phyloP scores from a whole-genome alignment of 2,797 vertebrate genomes.

The Syngnathus acus region DNA sequence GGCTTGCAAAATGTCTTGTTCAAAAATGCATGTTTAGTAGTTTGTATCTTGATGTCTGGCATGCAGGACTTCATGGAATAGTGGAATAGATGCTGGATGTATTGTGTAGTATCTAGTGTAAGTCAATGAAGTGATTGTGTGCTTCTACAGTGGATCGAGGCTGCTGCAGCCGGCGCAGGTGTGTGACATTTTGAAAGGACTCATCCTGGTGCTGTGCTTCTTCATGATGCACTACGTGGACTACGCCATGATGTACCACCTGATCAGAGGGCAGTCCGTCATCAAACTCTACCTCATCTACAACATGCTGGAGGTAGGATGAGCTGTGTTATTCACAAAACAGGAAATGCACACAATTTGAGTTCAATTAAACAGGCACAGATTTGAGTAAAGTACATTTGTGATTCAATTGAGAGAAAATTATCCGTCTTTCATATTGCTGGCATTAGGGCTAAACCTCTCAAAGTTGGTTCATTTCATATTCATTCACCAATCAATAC shows the following conservation, averaged over 20 bases:
- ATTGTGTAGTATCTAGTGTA: conserved; percentile 9
- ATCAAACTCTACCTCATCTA: conserved; percentile 99
- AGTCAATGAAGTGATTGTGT: conserved; percentile 32
- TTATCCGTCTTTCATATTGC: no score
- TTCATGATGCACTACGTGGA: conserved; percentile 99
- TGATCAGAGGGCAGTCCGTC: conserved; percentile 96
- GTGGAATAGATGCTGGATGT: neutral
- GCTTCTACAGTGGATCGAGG: conserved; percentile 76
- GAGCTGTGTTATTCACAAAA: no score
- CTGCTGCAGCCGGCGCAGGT: conserved; percentile 94
- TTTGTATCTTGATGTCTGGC: neutral
- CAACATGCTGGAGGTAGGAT: conserved; percentile 92
- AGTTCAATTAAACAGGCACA: no score
- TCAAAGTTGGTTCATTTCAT: no score
- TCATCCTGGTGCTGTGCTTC: conserved; percentile 90
- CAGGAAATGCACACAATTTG: no score
- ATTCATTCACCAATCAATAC: no score
- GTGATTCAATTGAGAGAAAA: no score
- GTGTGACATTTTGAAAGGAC: conserved; percentile 90
- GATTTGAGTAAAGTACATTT: no score
- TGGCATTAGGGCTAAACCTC: no score
- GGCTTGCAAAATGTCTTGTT: neutral
- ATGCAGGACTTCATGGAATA: neutral
- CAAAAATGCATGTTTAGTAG: conserved; percentile 1
- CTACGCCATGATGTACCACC: conserved; percentile 99